Evolutionary conservation across 2,113 vertebrate species (phyloP).

Genomic region (Labrus mixtus): DNA sequence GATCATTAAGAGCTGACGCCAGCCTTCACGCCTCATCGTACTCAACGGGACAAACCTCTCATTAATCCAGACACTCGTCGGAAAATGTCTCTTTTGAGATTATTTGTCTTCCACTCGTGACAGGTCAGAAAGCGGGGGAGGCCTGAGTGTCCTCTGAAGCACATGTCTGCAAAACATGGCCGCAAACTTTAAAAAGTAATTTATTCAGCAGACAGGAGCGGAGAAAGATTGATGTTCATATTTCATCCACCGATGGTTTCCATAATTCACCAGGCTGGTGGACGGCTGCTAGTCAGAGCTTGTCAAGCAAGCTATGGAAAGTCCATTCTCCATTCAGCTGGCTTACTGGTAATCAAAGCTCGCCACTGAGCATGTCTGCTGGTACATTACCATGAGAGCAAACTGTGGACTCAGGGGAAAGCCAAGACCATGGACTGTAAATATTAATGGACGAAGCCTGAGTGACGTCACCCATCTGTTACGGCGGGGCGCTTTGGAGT

Average conservation of each 20-base stretch:
- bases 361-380: conserved; percentile 32
- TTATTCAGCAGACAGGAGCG: conserved; percentile 69
- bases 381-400: conserved; percentile 25
- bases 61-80: conserved; percentile 28
- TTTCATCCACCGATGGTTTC: conserved; percentile 77
- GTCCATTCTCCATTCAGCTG: conserved; percentile 45
- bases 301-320: conserved; percentile 57
- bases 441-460: no score
- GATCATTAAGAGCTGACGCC: conserved; percentile 18
- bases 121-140: conserved; percentile 1
- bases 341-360: conserved; percentile 61
- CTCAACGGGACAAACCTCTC: conserved; percentile 46
- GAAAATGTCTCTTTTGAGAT: conserved; percentile 23
- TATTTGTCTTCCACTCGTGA: conserved; percentile 2
- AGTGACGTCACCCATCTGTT: no score
- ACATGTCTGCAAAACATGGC: conserved; percentile 61
- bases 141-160: conserved; percentile 19
- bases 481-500: no score
- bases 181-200: conserved; percentile 68
- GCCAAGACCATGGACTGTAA: no score
- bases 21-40: conserved; percentile 10
- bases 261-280: conserved; percentile 66
- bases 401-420: not conserved
- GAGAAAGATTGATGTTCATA: conserved; percentile 78
- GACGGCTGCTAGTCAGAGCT: conserved; percentile 62